Base-by-base conservation (phyloP, 2,797 vertebrate species). In the Pithecia hirsuta region DNA sequence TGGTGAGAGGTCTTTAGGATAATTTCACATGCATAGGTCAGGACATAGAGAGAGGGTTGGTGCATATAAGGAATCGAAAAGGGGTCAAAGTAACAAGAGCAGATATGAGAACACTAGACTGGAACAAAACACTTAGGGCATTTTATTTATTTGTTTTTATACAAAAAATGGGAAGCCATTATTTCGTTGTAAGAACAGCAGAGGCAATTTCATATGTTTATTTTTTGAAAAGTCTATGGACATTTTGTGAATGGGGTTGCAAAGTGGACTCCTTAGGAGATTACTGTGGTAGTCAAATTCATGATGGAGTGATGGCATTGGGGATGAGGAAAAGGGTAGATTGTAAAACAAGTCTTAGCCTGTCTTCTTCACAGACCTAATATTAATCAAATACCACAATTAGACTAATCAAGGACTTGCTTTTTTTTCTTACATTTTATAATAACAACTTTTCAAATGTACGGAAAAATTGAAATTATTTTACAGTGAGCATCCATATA, bases 221-320 rank as follows among this genome's bases (percentile, higher is more conserved):
- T 2, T 46, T n/a, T 61, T 36, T 78, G 20, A 76, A 76, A 76
- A 89, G n/a, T 41, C 22, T 20, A 11, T 75, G 36, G 28, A 13
- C 30, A 39, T 33, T 50, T 86, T 24, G 46, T 70, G 46, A 61
- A 39, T 11, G 46, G 33, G 5, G 48, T 0, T 72, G n/a, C 48
- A 22, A 55, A 41, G 11, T 74, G 33, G 19, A 20, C n/a, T 39
- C 20, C 44, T 39, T 50, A 72, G n/a, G 46, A 20, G 41, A 64
- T 7, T 15, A 33, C 5, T 22, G 11, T 24, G 17, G 48, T 9
- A 1, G 48, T 72, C 8, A 48, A 74, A 13, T 12, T 39, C 8
- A 11, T 22, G 14, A 1, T 30, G 15, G 19, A 67, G 7, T 2
- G 48, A n/a, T 2, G 14, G 26, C 36, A 13, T 1, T 19, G 36